phyloP scores from a whole-genome alignment of 1,140 invertebrate genomes.

The Dysdera silvatica region DNA sequence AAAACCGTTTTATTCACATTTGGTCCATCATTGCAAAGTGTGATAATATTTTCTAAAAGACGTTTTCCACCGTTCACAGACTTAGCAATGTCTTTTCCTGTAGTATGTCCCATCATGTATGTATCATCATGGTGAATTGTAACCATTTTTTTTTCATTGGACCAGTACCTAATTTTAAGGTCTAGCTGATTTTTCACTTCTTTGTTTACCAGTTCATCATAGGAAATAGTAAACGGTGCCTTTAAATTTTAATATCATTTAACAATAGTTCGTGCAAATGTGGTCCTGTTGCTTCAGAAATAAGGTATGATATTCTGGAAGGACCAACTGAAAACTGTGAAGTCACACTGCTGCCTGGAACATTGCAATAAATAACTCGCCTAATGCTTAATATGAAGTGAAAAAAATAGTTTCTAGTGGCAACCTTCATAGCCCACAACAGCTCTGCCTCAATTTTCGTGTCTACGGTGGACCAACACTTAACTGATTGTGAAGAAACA shows the following conservation, averaged over 20 bases:
- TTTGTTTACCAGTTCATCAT: background rate
- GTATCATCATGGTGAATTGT: background rate
- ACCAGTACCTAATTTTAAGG: background rate
- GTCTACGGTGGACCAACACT: background rate
- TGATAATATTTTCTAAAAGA: background rate
- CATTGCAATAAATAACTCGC: background rate
- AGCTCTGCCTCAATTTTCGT: background rate
- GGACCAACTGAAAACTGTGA: background rate
- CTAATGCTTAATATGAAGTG: background rate
- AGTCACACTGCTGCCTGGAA: background rate
- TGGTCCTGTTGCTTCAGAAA: background rate
- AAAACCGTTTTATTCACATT: background rate
- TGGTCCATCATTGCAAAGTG: background rate
- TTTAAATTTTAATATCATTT: background rate
- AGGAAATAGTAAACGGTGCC: background rate
- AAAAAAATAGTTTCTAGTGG: background rate
- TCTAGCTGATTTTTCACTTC: background rate
- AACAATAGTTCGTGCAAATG: background rate
- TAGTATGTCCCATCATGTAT: background rate
- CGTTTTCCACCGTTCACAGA: background rate
- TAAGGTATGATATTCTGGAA: background rate
- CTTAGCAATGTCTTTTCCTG: background rate
- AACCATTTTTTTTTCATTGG: background rate
- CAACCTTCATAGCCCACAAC: background rate
- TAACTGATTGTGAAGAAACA: background rate